Percentiles rank a stretch among this genome's conserved stretches.
These are phyloP conservation scores for Pygoscelis adeliae DNA, from an alignment of 2,113 vertebrate species.

Conservation along the genomic window DNA sequence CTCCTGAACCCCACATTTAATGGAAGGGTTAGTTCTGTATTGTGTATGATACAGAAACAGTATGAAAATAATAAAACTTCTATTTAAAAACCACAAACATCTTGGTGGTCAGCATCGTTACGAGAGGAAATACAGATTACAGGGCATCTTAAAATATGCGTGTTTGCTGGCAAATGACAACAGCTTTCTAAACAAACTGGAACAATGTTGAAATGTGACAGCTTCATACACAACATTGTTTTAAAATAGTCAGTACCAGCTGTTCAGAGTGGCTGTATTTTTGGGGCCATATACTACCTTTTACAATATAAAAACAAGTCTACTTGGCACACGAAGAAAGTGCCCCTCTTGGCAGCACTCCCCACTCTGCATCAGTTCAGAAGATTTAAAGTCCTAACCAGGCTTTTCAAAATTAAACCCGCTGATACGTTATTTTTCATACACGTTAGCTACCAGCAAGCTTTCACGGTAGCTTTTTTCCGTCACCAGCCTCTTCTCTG, in stretches of 20 bases:
- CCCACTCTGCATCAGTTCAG: not conserved
- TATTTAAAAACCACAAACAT: not conserved
- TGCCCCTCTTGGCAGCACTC: too few relatives aligned
- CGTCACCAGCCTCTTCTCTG: not conserved
- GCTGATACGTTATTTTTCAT: fast-evolving
- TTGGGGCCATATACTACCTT: not conserved
- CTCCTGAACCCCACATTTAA: not conserved
- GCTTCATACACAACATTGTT: fast-evolving
- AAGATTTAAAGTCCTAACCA: not conserved
- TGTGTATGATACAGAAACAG: too few relatives aligned
- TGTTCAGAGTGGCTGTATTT: fast-evolving
- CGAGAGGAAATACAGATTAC: not conserved
- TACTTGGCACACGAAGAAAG: not conserved
- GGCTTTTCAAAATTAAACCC: not conserved
- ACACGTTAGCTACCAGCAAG: not conserved
- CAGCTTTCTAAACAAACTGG: not conserved
- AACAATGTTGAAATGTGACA: fast-evolving
- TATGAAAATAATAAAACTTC: not conserved
- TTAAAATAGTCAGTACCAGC: not conserved
- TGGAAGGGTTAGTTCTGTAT: not conserved
- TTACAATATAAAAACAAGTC: not conserved
- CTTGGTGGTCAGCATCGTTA: not conserved
- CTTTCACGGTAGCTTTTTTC: too few relatives aligned
- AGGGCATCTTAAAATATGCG: not conserved
- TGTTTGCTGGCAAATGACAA: not conserved